These are phyloP conservation scores for Myiagra hebetior DNA, from an alignment of 2,113 vertebrate genomes.

Conservation along the genomic window DNA sequence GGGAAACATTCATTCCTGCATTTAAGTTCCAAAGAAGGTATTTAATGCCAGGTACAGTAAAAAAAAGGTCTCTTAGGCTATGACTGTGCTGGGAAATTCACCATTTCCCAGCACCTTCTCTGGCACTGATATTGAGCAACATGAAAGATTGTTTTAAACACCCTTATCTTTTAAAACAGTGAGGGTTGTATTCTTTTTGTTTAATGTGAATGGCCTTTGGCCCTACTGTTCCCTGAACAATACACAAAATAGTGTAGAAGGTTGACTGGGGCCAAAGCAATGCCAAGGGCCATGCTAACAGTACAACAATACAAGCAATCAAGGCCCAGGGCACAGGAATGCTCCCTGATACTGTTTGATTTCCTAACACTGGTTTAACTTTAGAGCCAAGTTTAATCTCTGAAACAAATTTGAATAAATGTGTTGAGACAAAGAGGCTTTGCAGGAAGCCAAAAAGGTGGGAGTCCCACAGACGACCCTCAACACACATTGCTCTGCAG, in stretches of 20 bases:
- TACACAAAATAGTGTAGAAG: neutral
- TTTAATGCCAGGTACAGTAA: neutral
- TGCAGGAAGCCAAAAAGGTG: neutral
- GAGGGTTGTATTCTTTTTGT: neutral
- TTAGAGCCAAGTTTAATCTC: neutral
- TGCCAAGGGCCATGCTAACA: neutral
- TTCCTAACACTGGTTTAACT: neutral
- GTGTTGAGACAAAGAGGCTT: neutral
- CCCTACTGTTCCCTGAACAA: neutral
- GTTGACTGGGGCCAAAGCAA: neutral
- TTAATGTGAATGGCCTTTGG: neutral
- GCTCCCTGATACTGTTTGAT: neutral
- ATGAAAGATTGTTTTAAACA: neutral
- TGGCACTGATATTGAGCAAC: neutral
- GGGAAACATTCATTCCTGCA: neutral
- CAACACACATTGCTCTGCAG: accelerated
- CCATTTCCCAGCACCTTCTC: neutral
- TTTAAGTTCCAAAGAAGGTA: neutral
- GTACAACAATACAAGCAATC: neutral
- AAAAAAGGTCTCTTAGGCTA: neutral
- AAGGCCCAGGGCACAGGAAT: neutral
- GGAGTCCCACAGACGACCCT: neutral
- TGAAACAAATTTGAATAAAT: neutral
- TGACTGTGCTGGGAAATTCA: neutral
- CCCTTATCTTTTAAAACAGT: neutral